Conservation (phyloP, 2,113 vertebrate species). For the Pao palembangensis region DNA sequence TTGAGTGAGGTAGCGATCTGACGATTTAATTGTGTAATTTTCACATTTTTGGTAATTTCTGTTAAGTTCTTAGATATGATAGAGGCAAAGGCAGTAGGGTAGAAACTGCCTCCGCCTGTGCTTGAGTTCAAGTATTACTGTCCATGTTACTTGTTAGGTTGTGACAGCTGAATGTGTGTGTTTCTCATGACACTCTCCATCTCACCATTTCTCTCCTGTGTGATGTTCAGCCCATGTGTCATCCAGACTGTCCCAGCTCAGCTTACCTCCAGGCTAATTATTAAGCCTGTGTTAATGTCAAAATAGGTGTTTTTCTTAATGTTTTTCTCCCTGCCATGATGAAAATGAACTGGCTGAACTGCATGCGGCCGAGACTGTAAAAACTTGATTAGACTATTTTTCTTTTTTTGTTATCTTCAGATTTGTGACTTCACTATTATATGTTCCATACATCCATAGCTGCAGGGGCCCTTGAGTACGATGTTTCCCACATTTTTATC, state of each 20-base stretch:
- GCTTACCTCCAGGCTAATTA: constrained; percentile 8
- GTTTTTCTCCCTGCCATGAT: constrained; percentile 27
- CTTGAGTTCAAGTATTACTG: constrained; percentile 5
- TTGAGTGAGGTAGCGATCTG: constrained; percentile 4
- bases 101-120: constrained; percentile 16
- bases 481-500: not conserved
- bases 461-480: not conserved
- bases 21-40: not conserved
- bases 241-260: constrained; percentile 22
- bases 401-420: too few species aligned
- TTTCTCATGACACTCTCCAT: constrained; percentile 47
- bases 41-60: not conserved
- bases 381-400: not conserved
- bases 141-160: not conserved
- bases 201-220: constrained; percentile 45
- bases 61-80: not conserved
- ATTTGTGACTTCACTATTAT: too few species aligned
- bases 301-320: constrained; percentile 30
- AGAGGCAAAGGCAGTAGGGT: not conserved
- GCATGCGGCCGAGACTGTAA: constrained; percentile 33
- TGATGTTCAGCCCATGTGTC: constrained; percentile 43
- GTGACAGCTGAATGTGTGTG: constrained; percentile 10
- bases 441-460: not conserved
- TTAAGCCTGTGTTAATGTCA: constrained; percentile 29
- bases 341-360: constrained; percentile 31